phyloP scores from a whole-genome alignment of 1,140 invertebrate species.

The Drosophila carrolli region DNA sequence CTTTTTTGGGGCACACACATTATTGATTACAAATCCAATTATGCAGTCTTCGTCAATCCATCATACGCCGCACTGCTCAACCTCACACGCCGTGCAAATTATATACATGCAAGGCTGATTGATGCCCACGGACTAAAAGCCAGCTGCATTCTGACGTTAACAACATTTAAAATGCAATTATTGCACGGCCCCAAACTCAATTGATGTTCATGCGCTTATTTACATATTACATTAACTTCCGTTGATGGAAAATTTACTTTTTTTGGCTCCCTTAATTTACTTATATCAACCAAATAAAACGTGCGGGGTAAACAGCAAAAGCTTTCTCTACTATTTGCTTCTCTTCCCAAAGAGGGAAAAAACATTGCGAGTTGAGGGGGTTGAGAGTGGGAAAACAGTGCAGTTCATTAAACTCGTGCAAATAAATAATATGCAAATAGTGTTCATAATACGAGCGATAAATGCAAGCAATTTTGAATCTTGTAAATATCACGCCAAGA shows the following conservation, averaged over 20 bases:
- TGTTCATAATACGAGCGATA: conserved; percentile 50
- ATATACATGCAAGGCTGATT: conserved; percentile 53
- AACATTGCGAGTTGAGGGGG: neutral
- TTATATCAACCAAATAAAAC: neutral
- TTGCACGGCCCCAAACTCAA: conserved; percentile 19
- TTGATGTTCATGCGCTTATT: conserved; percentile 53
- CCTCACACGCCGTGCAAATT: conserved; percentile 5
- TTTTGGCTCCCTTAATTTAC: conserved; percentile 25
- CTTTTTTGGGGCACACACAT: conserved; percentile 16
- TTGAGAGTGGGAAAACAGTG: conserved; percentile 20
- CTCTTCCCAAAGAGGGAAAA: neutral
- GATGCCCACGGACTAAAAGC: conserved; percentile 27
- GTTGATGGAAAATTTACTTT: conserved; percentile 48
- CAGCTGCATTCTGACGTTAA: conserved; percentile 46
- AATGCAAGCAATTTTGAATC: conserved; percentile 40
- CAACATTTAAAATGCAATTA: conserved; percentile 70
- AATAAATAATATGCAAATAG: conserved; percentile 72
- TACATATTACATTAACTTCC: conserved; percentile 59
- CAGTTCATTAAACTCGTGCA: conserved; percentile 76
- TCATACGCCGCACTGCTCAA: conserved; percentile 40
- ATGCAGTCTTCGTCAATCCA: conserved; percentile 64
- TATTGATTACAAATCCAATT: conserved; percentile 75
- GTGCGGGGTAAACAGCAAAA: conserved; percentile 16
- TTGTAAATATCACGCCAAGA: conserved; percentile 48
- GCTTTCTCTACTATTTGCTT: conserved; percentile 21